Percentiles rank a stretch among this genome's conserved stretches.
Evolutionary conservation across 2,797 vertebrate genomes (phyloP).

Genomic region (Coregonus ussuriensis): DNA sequence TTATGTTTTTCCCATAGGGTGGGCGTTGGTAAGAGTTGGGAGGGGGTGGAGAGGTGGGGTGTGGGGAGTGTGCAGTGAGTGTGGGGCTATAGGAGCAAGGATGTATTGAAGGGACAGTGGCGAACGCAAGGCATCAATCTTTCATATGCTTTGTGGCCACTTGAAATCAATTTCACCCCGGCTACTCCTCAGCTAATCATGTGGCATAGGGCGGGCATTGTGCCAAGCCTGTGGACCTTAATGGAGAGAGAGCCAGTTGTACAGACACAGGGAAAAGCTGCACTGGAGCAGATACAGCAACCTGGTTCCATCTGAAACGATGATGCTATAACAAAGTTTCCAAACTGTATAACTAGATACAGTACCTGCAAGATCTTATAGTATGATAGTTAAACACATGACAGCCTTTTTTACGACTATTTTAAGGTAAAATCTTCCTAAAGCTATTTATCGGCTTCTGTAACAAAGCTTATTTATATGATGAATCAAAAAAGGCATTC

Average conservation of each 20-base stretch:
- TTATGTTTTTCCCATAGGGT: background rate
- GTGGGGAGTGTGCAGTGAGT: background rate
- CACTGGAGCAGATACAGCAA: slow-evolving; percentile 59
- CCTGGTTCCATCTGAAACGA: background rate
- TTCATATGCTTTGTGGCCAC: slow-evolving; percentile 80
- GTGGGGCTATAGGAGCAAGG: background rate
- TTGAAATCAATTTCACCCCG: slow-evolving; percentile 80
- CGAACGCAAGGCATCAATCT: slow-evolving; percentile 76
- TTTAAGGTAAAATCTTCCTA: too few relatives aligned
- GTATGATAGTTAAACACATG: too few relatives aligned
- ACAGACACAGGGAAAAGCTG: slow-evolving; percentile 45
- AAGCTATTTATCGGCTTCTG: too few relatives aligned
- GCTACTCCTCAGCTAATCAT: slow-evolving; percentile 76
- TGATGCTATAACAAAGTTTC: too few relatives aligned
- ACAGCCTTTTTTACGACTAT: too few relatives aligned
- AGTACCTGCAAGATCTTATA: too few relatives aligned
- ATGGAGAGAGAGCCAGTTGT: slow-evolving; percentile 29
- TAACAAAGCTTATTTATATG: too few relatives aligned
- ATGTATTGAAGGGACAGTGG: slow-evolving; percentile 42
- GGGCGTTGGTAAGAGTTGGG: slow-evolving; percentile 36
- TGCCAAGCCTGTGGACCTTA: too few relatives aligned
- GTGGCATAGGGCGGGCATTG: slow-evolving; percentile 66
- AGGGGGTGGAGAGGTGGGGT: slow-evolving; percentile 31
- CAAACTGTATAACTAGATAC: too few relatives aligned
- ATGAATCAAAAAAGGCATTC: too few relatives aligned